Base-by-base conservation (phyloP, 2,888 invertebrate genomes). In the Agrochola lychnidis region DNA sequence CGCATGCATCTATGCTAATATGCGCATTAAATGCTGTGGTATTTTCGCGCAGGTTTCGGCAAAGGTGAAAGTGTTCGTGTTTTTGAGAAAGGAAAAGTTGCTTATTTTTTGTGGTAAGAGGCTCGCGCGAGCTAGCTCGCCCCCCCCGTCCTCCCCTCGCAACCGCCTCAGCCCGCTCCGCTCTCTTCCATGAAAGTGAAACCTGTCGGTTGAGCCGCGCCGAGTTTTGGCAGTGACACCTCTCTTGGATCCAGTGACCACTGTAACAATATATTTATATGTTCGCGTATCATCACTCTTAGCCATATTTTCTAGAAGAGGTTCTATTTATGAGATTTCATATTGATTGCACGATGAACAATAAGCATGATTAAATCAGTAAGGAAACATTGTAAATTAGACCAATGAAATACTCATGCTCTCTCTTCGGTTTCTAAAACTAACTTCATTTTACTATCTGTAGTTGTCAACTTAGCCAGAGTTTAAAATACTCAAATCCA, bases 61-160 rank as follows among this genome's bases (percentile, higher is more conserved):
- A 90, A 89, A 91, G 95, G 96, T 94, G 96, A 96, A 96, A 96
- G 96, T 96, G 94, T 92, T 94, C 93, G 92, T 92, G 91, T 93
- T 95, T 95, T 96, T 95, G 94, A 95, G 96, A 96, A 96, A 96
- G 96, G 94, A 96, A 96, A 96, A 95, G 96, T 95, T 94, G 94
- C 93, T 94, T 92, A 94, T 95, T 95, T 96, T 96, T 94, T 94
- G 93, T 93, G 90, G 92, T 90, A 91, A 92, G 93, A 92, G 91
- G 93, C 91, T 72, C 91, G 92, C 94, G 91, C 93, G 94, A 95
- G 80, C 76, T 94, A 94, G 88, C 93, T 93, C 70, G 56, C 67
- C 81, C 59, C 76, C 76, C 73, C 78, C 48, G 14, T 51, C 30
- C 25, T 77, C 73, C 81, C 67, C 71, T 36, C 36, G 4, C 64